Percentiles rank a stretch among this genome's conserved stretches.
Evolutionary conservation across 2,113 vertebrate species (phyloP).

Genomic region (Perca flavescens): DNA sequence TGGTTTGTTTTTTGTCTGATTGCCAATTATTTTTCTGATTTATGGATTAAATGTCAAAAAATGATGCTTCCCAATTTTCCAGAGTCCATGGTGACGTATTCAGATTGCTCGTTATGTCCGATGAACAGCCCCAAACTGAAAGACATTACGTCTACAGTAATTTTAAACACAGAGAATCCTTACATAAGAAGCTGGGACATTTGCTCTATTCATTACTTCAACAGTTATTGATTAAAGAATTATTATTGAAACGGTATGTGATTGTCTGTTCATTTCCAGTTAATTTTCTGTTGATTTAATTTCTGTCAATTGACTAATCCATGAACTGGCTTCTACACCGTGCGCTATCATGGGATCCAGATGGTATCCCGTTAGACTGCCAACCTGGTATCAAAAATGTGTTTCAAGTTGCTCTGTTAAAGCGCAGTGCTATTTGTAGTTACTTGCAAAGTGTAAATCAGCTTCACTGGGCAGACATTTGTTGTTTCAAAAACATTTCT

Average conservation of each 20-base stretch:
- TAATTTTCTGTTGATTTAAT: background rate
- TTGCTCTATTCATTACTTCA: background rate
- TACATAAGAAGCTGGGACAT: too few relatives aligned
- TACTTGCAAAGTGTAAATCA: background rate
- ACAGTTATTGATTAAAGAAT: background rate
- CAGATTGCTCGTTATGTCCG: background rate
- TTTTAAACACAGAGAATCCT: background rate
- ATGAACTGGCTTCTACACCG: background rate
- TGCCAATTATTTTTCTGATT: background rate
- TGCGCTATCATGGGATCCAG: background rate
- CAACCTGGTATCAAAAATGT: background rate
- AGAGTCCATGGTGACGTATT: background rate
- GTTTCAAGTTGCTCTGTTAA: background rate
- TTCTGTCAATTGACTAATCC: constrained; percentile 1
- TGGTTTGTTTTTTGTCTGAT: background rate
- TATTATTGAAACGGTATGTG: background rate
- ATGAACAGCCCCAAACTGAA: background rate
- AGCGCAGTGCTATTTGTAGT: background rate
- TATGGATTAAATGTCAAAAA: background rate
- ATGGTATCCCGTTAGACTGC: background rate
- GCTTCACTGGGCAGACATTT: background rate
- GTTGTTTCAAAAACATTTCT: too few relatives aligned
- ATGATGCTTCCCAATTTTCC: background rate
- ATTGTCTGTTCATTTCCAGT: background rate
- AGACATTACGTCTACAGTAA: background rate